Conservation (phyloP, 2,888 invertebrate genomes). For the Microchrysa polita region DNA sequence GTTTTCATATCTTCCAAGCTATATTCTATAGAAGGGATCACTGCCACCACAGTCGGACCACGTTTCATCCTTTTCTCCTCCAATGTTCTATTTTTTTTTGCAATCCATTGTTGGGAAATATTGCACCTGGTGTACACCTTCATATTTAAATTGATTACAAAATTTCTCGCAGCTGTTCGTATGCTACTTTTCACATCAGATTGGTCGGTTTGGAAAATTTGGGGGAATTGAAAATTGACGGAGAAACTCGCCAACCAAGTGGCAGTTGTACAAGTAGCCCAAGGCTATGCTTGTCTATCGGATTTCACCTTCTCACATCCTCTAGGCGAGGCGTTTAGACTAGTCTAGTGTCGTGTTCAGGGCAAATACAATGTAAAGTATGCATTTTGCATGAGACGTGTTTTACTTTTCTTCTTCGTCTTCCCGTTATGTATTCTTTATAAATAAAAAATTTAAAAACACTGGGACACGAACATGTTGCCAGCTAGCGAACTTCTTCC, state of each 20-base stretch:
- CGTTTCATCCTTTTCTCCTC: not conserved
- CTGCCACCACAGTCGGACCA: no score
- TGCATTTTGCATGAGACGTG: conserved; percentile 44
- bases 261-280: not conserved
- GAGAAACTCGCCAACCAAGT: no score
- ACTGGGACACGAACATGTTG: conserved; percentile 28
- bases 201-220: no score
- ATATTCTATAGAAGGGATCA: not conserved
- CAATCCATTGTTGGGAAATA: conserved; percentile 2
- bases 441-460: conserved; percentile 40
- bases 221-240: no score
- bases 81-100: conserved; percentile 11
- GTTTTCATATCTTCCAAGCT: not conserved
- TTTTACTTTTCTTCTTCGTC: not conserved
- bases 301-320: not conserved
- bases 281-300: not conserved
- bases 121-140: conserved; percentile 40
- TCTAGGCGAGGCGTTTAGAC: not conserved
- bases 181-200: conserved; percentile 1
- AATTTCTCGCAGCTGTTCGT: conserved; percentile 39
- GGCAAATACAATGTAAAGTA: conserved; percentile 33
- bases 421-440: no score
- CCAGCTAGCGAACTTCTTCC: conserved; percentile 10
- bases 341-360: not conserved
- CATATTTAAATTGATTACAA: conserved; percentile 44